phyloP scores from a whole-genome alignment of 2,113 vertebrate species.

The Bucco capensis region DNA sequence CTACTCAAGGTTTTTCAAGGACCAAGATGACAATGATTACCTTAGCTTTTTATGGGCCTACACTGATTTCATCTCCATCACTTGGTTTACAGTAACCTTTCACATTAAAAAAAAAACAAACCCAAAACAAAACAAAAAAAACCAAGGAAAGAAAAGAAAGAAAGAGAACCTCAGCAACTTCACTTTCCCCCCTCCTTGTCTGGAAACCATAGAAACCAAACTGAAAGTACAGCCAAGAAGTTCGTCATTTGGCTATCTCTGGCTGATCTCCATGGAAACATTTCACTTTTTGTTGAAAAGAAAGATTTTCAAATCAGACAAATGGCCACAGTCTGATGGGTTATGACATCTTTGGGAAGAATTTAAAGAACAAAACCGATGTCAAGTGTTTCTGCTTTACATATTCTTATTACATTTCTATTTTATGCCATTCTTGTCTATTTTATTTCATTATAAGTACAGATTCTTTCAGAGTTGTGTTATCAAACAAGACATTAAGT shows the following conservation, averaged over 20 bases:
- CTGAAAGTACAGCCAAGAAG: conserved; percentile 77
- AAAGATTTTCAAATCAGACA: conserved; percentile 70
- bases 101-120: conserved; percentile 32
- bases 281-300: conserved; percentile 72
- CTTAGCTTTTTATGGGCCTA: neutral
- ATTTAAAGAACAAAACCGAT: conserved; percentile 21
- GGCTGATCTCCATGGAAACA: conserved; percentile 84
- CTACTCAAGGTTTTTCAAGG: neutral
- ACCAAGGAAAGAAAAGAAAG: neutral
- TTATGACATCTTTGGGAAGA: conserved; percentile 57
- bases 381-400: conserved; percentile 18
- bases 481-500: neutral
- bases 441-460: conserved; percentile 5
- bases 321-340: conserved; percentile 51
- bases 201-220: conserved; percentile 84
- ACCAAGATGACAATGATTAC: neutral
- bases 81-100: conserved; percentile 58
- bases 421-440: neutral
- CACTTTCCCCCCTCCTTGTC: conserved; percentile 42
- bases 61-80: conserved; percentile 26
- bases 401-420: neutral
- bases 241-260: conserved; percentile 81
- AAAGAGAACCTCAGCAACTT: conserved; percentile 58
- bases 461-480: neutral
- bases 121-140: too few relatives aligned